Conservation (phyloP, 53 echinoderm and acorn worm genomes). For the Echinarachnius parma region DNA sequence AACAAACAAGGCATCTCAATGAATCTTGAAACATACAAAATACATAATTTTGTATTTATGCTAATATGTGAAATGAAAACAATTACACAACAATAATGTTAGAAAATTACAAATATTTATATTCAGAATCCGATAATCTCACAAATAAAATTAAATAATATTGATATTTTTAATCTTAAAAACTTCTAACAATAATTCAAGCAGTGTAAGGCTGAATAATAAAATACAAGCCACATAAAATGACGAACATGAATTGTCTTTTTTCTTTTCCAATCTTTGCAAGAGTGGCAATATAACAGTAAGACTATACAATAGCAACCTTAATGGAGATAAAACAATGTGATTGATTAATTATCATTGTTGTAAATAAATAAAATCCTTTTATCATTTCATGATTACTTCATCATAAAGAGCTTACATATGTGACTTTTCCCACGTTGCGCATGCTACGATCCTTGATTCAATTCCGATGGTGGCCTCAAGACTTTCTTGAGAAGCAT, state of each 20-base stretch:
- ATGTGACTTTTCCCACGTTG: constrained; percentile 93
- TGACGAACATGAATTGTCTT: too few species aligned
- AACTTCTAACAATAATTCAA: too few species aligned
- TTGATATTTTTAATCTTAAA: too few species aligned
- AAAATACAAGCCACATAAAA: background rate
- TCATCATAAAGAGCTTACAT: constrained; percentile 73
- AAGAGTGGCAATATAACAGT: background rate
- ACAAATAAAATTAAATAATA: too few species aligned
- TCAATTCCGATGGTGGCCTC: constrained; percentile 73
- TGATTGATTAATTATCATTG: background rate
- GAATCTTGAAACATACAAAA: background rate
- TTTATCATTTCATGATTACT: too few species aligned
- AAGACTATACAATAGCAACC: background rate
- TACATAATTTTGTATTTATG: too few species aligned
- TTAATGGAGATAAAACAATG: background rate
- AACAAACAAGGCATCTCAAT: background rate
- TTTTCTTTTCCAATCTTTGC: background rate
- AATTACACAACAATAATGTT: too few species aligned
- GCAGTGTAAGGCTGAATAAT: too few species aligned
- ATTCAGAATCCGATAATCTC: too few species aligned
- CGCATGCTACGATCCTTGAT: constrained; percentile 78
- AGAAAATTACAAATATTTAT: too few species aligned
- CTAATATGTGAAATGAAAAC: too few species aligned
- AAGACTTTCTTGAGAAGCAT: constrained; percentile 39
- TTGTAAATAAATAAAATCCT: too few species aligned